Evolutionary conservation across 2,797 vertebrate species (phyloP).

Genomic region (Sebastes hubbsi): DNA sequence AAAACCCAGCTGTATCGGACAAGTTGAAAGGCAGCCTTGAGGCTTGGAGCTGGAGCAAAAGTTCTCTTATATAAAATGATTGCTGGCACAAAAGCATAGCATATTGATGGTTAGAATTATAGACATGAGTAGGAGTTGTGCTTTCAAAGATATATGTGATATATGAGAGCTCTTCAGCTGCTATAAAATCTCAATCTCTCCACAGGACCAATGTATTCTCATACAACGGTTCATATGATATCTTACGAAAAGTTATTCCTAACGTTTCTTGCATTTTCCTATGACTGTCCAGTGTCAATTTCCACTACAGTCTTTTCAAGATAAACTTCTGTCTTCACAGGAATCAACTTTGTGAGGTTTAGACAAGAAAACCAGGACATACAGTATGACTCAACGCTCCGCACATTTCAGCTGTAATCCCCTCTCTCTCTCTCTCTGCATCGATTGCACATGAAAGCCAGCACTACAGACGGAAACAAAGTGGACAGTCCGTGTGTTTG

Average conservation of each 20-base stretch:
- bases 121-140: neutral
- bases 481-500: slow-evolving; percentile 13
- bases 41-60: neutral
- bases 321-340: too few relatives aligned
- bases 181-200: neutral
- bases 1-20: neutral
- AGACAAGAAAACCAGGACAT: too few relatives aligned
- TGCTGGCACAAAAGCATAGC: neutral
- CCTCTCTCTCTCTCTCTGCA: neutral
- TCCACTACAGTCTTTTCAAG: too few relatives aligned
- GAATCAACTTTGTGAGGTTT: too few relatives aligned
- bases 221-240: too few relatives aligned
- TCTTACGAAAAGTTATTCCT: too few relatives aligned
- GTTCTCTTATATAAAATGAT: neutral
- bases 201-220: neutral
- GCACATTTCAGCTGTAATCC: slow-evolving; percentile 21
- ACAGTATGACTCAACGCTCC: neutral
- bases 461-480: slow-evolving; percentile 9
- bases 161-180: neutral
- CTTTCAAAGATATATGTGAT: neutral
- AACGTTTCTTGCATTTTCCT: too few relatives aligned
- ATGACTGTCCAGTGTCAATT: too few relatives aligned
- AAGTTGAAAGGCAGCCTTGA: neutral
- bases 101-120: neutral
- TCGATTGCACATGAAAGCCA: slow-evolving; percentile 12